A percentile compares a stretch with the other conserved stretches of the same genome.
These are phyloP conservation scores for Hypselothyrea guttata DNA, from an alignment of 2,888 invertebrate genomes.

Conservation along the genomic window DNA sequence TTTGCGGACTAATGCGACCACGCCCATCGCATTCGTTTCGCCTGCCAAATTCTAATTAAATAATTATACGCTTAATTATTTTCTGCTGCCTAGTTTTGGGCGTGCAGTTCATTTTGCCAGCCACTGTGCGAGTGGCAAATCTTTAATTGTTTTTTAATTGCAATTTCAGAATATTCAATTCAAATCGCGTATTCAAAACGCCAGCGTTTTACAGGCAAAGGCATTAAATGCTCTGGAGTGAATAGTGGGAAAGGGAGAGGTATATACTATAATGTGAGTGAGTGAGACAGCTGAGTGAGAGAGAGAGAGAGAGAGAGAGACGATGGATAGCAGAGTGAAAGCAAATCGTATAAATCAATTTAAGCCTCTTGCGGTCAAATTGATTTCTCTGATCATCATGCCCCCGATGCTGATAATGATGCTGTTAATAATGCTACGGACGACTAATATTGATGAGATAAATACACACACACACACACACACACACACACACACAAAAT, in stretches of 20 bases:
- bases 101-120: constrained; percentile 28
- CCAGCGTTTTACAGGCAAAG: background rate
- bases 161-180: constrained; percentile 19
- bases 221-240: constrained; percentile 18
- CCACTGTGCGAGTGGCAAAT: background rate
- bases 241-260: no score
- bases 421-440: no score
- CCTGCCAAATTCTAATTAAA: constrained; percentile 47
- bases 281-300: background rate
- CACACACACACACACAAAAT: background rate
- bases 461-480: background rate
- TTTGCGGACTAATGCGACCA: constrained; percentile 30
- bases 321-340: background rate
- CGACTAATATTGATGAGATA: background rate
- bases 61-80: constrained; percentile 67
- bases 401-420: background rate
- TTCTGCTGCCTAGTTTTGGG: constrained; percentile 34
- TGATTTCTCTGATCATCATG: constrained; percentile 25
- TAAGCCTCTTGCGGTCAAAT: constrained; percentile 34
- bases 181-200: constrained; percentile 14
- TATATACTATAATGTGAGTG: background rate
- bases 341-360: constrained; percentile 21
- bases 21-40: constrained; percentile 17
- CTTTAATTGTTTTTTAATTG: constrained; percentile 44
- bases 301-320: no score